Percentiles rank a stretch among this genome's conserved stretches.
Conservation (phyloP, 2,888 invertebrate genomes). For the Eurytoma californica region DNA sequence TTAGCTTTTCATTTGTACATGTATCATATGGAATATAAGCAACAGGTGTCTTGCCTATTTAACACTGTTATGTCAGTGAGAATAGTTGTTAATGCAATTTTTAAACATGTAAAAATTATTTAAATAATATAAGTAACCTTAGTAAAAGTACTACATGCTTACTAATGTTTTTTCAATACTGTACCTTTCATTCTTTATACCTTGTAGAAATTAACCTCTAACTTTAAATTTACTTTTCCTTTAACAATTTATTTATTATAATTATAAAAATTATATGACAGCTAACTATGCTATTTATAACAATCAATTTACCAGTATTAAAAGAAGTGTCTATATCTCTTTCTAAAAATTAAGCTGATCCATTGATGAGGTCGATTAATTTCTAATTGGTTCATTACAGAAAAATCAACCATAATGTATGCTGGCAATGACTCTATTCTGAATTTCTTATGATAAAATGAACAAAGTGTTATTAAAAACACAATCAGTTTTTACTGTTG, state of each 20-base stretch:
- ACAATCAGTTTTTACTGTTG: slow-evolving; percentile 61
- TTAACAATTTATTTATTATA: not conserved
- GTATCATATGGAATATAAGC: slow-evolving; percentile 39
- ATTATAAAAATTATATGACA: not conserved
- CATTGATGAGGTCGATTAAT: slow-evolving; percentile 27
- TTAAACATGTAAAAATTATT: slow-evolving; percentile 48
- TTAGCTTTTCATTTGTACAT: slow-evolving; percentile 31
- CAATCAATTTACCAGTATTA: slow-evolving; percentile 8
- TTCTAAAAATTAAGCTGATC: not conserved
- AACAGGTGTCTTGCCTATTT: slow-evolving; percentile 52
- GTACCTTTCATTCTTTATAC: not conserved
- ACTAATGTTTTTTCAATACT: slow-evolving; percentile 9
- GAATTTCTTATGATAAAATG: slow-evolving; percentile 56
- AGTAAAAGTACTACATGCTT: not conserved
- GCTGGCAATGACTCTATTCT: slow-evolving; percentile 22
- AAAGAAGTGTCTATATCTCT: not conserved
- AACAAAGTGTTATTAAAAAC: slow-evolving; percentile 55
- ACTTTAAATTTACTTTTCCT: not conserved
- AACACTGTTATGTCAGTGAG: slow-evolving; percentile 30
- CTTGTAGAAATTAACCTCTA: slow-evolving; percentile 26
- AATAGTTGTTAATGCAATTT: slow-evolving; percentile 45
- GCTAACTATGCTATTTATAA: not conserved
- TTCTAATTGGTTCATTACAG: slow-evolving; percentile 51
- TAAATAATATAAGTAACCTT: slow-evolving; percentile 46
- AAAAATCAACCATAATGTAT: slow-evolving; percentile 39